Base-by-base conservation (phyloP, 2,113 vertebrate species). In the Synodontis membranacea region DNA sequence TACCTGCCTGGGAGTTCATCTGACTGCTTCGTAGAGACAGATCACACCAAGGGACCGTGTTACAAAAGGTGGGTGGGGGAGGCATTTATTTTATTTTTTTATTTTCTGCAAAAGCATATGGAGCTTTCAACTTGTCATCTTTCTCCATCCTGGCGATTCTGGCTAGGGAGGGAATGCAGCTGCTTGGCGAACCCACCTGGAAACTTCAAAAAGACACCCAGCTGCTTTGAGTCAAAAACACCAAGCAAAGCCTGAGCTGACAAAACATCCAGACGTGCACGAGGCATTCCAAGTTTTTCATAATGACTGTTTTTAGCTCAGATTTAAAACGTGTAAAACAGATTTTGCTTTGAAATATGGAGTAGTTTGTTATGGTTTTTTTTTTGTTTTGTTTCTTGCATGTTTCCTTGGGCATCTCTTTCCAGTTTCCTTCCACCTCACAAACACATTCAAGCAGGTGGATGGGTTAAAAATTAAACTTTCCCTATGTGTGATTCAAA, bases 1-100 rank as follows among this genome's bases (percentile, higher is more conserved):
- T 94, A 92, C 96, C 96, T 95, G 94, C 95, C 95, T 94, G 93
- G 94, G 88, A 28, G 42, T 86, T 92, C 91, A 92, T 92, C 93
- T 95, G 91, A 91, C 91, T 86, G 84, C 25, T 5, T 80, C 42
- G 80, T 87, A 56, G 56, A 46, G 79, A 64, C 48, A 66, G 5
- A 28, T 21, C 21, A 39, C 85, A 19, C 48, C 54, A 64, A 44
- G 89, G 52, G 84, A 84, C 80, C 0, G 0, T 76, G 87, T 68
- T 85, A 86, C 74, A 88, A 90, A 80, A 58, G 5, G 0, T n/a
- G n/a, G n/a, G n/a, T n/a, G n/a, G n/a, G n/a, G 23, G 48, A 66
- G 70, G 28, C 44, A 21, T 19, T 74, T 74, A 3, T 64, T 64
- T 64, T 34, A 19, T 54, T 54, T 80, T 8, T 56, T 39, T 28